Base-by-base conservation (phyloP, 2,113 vertebrate genomes). In the Siniperca chuatsi region DNA sequence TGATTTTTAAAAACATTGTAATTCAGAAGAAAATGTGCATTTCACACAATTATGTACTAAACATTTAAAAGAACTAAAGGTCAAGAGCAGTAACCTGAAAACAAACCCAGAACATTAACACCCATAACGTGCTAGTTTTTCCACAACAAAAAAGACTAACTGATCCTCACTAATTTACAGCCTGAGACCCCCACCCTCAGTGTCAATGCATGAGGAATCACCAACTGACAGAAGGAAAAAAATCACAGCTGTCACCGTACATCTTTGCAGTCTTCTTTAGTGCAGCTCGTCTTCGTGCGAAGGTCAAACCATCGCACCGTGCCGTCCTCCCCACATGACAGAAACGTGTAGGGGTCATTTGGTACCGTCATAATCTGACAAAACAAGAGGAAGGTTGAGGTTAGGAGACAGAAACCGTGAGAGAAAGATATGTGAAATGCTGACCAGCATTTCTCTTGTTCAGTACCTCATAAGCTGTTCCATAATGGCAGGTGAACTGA, bases 181-280 rank as follows among this genome's bases (percentile, higher is more conserved):
- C 23, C 10, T 11, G 9, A 42, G 62, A 21, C 3, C 12, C 48
- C 5, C 54, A n/a, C 5, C 65, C 40, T 25, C 40, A 8, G 13
- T 29, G 23, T 50, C 18, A 13, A 20, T 15, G 4, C 12, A n/a
- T 44, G 42, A 42, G 7, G 8, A 68, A 72, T 42, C 42, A 25
- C 50, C 1, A 33, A 67, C 37, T 67, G 33, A 70, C 18, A 68
- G 20, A 12, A 70, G 46, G 77, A 42, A 44, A 71, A 58, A 21
- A 10, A 52, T 44, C 13, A 29, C 20, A 79, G 57, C 23, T 67
- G 52, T 77, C 60, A 79, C 68, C 98, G 95, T 97, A 99, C 98
- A 93, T 99, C 98, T 98, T 99, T 99, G 94, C 98, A 99, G 92
- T 99, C 97, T 96, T 99, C 98, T 93, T 99, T 99, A 64, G 97